phyloP scores from a whole-genome alignment of 2,113 vertebrate genomes.

The Gallinago undulata region DNA sequence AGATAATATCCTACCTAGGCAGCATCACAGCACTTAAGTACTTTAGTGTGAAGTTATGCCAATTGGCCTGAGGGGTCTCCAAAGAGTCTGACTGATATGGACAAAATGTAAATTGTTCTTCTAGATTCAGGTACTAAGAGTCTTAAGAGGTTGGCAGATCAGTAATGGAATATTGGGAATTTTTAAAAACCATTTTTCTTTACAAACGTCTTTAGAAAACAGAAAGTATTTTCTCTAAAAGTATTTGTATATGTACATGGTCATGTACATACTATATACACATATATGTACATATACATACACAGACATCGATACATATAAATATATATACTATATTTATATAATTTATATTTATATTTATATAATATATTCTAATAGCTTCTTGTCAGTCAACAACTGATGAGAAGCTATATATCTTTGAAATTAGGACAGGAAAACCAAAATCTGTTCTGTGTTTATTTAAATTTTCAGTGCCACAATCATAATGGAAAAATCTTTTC shows the following conservation, averaged over 20 bases:
- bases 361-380: neutral
- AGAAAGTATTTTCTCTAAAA: neutral
- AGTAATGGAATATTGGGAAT: neutral
- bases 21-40: neutral
- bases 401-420: neutral
- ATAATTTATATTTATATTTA: too few species aligned
- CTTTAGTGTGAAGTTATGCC: neutral
- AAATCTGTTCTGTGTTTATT: neutral
- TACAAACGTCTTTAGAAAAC: neutral
- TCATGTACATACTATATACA: neutral
- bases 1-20: neutral
- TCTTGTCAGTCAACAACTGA: neutral
- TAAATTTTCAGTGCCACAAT: neutral
- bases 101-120: neutral
- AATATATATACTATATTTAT: neutral
- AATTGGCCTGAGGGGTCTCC: neutral
- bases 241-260: neutral
- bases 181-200: neutral
- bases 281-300: neutral
- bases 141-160: neutral
- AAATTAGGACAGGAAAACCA: neutral
- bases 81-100: neutral
- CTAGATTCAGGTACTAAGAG: neutral
- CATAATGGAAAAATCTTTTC: neutral
- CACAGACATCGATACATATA: neutral